These are phyloP conservation scores for Brachystomella parvula DNA, from an alignment of 1,140 invertebrate genomes.

Conservation along the genomic window DNA sequence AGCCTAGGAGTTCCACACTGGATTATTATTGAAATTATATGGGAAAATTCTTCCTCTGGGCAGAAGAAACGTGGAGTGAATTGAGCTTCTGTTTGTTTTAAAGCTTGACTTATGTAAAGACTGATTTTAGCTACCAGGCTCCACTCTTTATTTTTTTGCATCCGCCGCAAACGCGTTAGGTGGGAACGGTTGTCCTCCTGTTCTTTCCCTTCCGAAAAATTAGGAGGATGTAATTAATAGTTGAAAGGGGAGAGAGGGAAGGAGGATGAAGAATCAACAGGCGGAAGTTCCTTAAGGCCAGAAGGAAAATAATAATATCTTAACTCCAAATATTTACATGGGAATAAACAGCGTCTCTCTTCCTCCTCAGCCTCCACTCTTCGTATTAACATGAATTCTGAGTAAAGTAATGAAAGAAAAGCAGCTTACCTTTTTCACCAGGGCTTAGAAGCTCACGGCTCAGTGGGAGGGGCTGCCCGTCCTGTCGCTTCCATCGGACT, in stretches of 20 bases:
- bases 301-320: neutral
- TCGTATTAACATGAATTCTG: neutral
- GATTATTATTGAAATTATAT: neutral
- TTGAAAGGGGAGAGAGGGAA: neutral
- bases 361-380: neutral
- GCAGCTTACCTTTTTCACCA: slow-evolving; percentile 28
- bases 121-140: too few species aligned
- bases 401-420: neutral
- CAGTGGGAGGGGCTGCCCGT: slow-evolving; percentile 62
- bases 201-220: neutral
- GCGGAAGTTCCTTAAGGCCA: neutral
- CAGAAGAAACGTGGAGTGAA: neutral
- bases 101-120: neutral
- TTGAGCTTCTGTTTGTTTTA: neutral
- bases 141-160: neutral
- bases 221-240: neutral
- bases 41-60: neutral
- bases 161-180: neutral
- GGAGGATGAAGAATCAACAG: neutral
- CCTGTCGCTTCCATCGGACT: slow-evolving; percentile 64
- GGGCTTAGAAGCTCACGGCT: slow-evolving; percentile 51
- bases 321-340: neutral
- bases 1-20: neutral
- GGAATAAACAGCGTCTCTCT: neutral
- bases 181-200: neutral